A percentile compares a stretch with the other conserved stretches of the same genome.
These are phyloP conservation scores for Staurois parvus DNA, from an alignment of 2,797 vertebrate species.

Conservation along the genomic window DNA sequence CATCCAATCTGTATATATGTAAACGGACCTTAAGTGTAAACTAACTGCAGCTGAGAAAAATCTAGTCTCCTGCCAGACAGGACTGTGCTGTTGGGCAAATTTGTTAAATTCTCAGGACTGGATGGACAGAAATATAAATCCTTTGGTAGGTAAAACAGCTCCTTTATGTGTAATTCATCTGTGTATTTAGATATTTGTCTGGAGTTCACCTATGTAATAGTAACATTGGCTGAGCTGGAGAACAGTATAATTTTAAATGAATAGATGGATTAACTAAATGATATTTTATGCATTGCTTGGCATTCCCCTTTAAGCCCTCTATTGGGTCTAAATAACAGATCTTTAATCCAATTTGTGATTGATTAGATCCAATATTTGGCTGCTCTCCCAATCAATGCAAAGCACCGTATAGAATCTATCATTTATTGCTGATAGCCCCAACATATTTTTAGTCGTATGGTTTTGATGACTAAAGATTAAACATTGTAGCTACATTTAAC, in stretches of 20 bases:
- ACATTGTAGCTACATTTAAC: neutral
- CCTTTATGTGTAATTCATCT: too few relatives aligned
- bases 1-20: too few relatives aligned
- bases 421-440: neutral
- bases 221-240: neutral
- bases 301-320: neutral
- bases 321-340: neutral
- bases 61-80: too few relatives aligned
- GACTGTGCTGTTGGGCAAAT: too few relatives aligned
- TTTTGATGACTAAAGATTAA: neutral
- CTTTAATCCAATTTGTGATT: neutral
- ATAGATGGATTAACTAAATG: neutral
- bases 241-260: neutral
- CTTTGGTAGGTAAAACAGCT: too few relatives aligned
- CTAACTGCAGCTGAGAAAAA: too few relatives aligned
- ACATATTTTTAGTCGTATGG: too few relatives aligned
- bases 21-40: too few relatives aligned
- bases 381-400: neutral
- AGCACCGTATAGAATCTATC: neutral
- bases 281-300: too few relatives aligned
- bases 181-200: too few relatives aligned
- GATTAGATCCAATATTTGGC: neutral
- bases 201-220: neutral
- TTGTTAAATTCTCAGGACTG: too few relatives aligned
- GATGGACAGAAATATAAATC: too few relatives aligned